These are phyloP conservation scores for Deladenus siricidicola DNA, from an alignment of 2,888 invertebrate genomes.

Conservation along the genomic window DNA sequence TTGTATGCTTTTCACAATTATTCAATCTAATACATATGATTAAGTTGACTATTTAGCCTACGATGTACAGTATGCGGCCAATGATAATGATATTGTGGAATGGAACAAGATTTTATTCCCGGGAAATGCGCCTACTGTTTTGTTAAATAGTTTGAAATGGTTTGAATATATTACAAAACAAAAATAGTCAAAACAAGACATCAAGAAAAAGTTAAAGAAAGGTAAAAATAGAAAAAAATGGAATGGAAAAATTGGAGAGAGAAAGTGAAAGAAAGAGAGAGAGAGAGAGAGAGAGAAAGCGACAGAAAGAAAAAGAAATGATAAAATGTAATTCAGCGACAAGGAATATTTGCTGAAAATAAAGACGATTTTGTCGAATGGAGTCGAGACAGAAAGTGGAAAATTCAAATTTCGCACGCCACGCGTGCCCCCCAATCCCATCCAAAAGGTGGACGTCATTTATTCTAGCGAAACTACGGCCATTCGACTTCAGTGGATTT, in stretches of 20 bases:
- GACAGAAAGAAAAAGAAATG: too few relatives aligned
- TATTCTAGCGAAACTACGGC: constrained; percentile 49
- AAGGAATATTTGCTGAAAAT: constrained; percentile 49
- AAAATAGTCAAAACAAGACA: too few relatives aligned
- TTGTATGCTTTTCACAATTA: constrained; percentile 13
- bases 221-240: too few relatives aligned
- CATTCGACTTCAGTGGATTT: constrained; percentile 50
- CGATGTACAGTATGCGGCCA: constrained; percentile 41
- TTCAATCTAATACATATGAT: background rate
- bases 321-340: constrained; percentile 48
- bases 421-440: constrained; percentile 40
- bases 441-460: constrained; percentile 50
- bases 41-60: constrained; percentile 34
- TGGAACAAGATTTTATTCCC: constrained; percentile 44
- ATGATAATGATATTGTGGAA: constrained; percentile 18
- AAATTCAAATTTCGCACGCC: constrained; percentile 39
- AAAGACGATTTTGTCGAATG: constrained; percentile 37
- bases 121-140: constrained; percentile 39
- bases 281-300: too few relatives aligned
- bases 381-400: constrained; percentile 43
- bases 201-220: too few relatives aligned
- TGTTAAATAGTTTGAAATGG: constrained; percentile 42
- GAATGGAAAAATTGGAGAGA: too few relatives aligned
- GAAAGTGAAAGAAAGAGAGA: too few relatives aligned
- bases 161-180: too few relatives aligned